A percentile compares a stretch with the other conserved stretches of the same genome.
Conservation (phyloP, 2,113 vertebrate species). For the Zonotrichia leucophrys region DNA sequence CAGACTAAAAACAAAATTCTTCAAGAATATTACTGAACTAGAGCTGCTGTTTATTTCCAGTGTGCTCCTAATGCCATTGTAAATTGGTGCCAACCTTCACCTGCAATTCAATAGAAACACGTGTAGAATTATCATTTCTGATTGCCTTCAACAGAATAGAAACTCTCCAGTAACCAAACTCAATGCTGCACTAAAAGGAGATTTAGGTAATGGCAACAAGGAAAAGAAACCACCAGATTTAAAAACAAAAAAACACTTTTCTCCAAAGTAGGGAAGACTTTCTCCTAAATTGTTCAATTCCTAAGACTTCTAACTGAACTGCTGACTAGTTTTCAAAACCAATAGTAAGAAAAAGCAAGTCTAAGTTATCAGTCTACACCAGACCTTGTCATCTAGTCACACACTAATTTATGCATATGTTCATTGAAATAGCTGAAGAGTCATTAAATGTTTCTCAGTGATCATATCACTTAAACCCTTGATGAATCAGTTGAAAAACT, state of each 20-base stretch:
- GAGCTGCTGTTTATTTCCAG: neutral
- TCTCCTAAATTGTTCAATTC: neutral
- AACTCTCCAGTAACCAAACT: neutral
- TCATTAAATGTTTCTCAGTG: neutral
- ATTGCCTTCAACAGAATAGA: neutral
- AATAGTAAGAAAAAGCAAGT: neutral
- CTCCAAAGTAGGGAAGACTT: neutral
- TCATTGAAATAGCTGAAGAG: neutral
- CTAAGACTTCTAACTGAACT: neutral
- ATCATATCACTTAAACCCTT: fast-evolving
- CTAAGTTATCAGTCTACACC: neutral
- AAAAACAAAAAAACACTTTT: neutral
- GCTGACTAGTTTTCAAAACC: neutral
- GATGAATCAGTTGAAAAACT: neutral
- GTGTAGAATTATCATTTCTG: neutral
- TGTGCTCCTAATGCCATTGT: neutral
- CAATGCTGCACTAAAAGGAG: neutral
- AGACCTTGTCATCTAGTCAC: neutral
- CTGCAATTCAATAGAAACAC: neutral
- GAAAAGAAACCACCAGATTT: neutral
- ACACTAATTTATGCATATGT: neutral
- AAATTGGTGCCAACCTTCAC: neutral
- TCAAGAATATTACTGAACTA: neutral
- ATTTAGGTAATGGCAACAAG: neutral
- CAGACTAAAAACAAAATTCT: neutral